Evolutionary conservation across 2,888 invertebrate species (phyloP), one percentile per base, ranked within the genome.

Genomic region (Drosophila buzzatii): DNA sequence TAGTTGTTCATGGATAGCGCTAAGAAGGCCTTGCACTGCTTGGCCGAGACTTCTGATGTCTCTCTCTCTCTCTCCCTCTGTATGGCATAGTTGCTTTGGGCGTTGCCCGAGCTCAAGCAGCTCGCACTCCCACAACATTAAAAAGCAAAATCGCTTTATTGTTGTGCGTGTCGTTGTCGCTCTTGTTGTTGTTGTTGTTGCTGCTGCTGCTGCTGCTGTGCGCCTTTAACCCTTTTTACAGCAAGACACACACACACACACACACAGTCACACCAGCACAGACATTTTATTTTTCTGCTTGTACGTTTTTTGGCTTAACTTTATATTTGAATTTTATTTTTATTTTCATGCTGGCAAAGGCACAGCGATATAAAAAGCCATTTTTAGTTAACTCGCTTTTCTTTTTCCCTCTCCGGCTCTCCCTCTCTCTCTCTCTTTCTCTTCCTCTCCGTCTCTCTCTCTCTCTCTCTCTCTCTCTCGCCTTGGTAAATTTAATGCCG

Each of bases 261-360:
- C 31, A 51, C 14, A 45, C 53, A 35, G 23, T 45, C 53, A 66
- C 44, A 53, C 41, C 49, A 42, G 31, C 37, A 37, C 45, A 62
- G 37, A 64, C 81, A 76, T 82, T 83, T 83, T 84, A 75, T 77
- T 88, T 87, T 74, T 71, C 63, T 74, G 70, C 69, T 80, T 87
- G 82, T 79, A 66, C 68, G 69, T 76, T 76, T 82, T 85, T 88
- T 83, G 83, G 88, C 76, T 85, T 88, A 83, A 77, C 85, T 81
- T 88, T 88, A 85, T 81, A 85, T 85, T 85, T 85, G 88, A 85
- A 88, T 85, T 85, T 85, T 85, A 85, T 88, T 88, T 85, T 85
- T 85, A 87, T 84, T 85, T 82, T 73, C 70, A 83, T 85, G 80
- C 86, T 84, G 83, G 85, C 80, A 87, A 67, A 68, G 81, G 75